Base-by-base conservation (phyloP, 2,888 invertebrate genomes). In the Prosapia bicincta region DNA sequence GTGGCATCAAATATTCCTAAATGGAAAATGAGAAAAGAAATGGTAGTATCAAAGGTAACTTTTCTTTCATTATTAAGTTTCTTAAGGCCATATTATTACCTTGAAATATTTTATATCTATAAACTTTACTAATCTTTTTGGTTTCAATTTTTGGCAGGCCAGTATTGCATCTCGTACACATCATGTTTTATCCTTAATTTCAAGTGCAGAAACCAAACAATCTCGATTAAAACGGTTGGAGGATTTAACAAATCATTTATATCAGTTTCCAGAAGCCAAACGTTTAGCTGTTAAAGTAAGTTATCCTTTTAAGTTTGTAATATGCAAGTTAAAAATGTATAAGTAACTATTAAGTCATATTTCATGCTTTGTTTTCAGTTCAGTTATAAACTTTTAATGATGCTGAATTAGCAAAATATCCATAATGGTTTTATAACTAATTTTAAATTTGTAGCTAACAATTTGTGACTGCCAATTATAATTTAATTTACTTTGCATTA, bases 181-280 rank as follows among this genome's bases (percentile, higher is more conserved):
- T 69, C 90, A 92, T 82, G 88, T 93, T 72, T 86, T 93, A 79
- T 87, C 88, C 5, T 88, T 90, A n/a, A 86, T 93, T 71, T 84
- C 85, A 38, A 85, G 85, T 9, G 90, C 92, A 0, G 88, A 88
- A 81, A 87, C 87, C 1, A 84, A 85, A 15, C 85, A 87, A 23
- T 90, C 91, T 2, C 88, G 88, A 79, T 84, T 89, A 78, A 86
- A 88, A 71, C 87, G 92, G 80, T 84, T 93, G 0, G 91, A 92
- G 82, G 91, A 92, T 81, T 87, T 95, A 69, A 88, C 92, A 65
- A 85, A 86, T 0, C 94, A 95, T 83, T 85, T 95, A n/a, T 88
- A 89, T 79, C 88, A 90, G 80, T 92, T 91, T 85, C 93, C 93
- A 0, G 91, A 93, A 81, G 90, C 93, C 2, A 88, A 91, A 81